Evolutionary conservation across 2,888 invertebrate genomes (phyloP), one percentile per base, ranked within the genome.

Genomic region (Perizoma flavofasciatum): DNA sequence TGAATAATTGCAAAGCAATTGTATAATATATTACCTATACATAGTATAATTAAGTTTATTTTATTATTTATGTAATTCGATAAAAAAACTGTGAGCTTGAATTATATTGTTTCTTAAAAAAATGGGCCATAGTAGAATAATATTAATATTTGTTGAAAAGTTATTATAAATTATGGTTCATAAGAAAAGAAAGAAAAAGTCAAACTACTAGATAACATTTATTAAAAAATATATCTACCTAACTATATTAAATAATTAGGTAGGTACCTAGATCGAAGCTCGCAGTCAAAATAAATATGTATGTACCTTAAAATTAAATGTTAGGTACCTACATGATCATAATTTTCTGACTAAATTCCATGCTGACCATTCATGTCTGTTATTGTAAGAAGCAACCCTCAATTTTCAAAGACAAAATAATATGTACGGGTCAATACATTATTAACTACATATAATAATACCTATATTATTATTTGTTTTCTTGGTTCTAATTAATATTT

Each of bases 1-100:
- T 54, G 34, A 22, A 34, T 49, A 52, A 55, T 56, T 56, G 60
- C 60, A 52, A 52, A 55, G 60, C 55, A 55, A 61, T 60, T 53
- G 11, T 33, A 35, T 10, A 41, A 41, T 4, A 41, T 10, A 10
- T 10, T 40, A 9, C 8, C 8, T 40, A 40, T 22, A 22, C 22
- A 22, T 22, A 9, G 44, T 48, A 43, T 33, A 55, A 22, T 34
- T 10, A 39, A 40, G 50, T 50, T 34, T 41, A 22, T 40, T 39
- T 32, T 45, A 40, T 41, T 32, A 6, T 47, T 40, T 47, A 48
- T 49, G 43, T 49, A 55, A 48, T 48, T 55, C 35, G 11, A 39
- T n/a, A 5, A 46, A 46, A 53, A 53, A 39, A n/a, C 33, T 56
- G 39, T 10, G 10, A 50, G 50, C 45, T 50, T 4, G 6, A 4